phyloP scores from a whole-genome alignment of 2,113 vertebrate species.

The Hemiprocne comata region DNA sequence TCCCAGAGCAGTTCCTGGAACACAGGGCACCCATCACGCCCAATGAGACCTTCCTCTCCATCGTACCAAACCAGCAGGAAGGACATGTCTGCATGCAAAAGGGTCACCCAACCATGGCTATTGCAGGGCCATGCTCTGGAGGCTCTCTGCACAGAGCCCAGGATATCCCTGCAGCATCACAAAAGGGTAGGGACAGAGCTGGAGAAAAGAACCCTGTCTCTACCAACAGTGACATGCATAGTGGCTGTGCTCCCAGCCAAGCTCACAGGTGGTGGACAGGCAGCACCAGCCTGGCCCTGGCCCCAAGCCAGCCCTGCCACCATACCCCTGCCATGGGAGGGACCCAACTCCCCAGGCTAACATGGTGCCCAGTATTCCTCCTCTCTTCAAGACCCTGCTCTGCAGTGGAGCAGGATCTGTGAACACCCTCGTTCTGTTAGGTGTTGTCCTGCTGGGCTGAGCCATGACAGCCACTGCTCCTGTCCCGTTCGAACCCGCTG shows the following conservation, averaged over 20 bases:
- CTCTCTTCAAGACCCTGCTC: background rate
- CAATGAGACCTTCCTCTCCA: background rate
- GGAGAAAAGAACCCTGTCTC: background rate
- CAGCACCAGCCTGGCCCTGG: background rate
- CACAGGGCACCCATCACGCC: fast-evolving
- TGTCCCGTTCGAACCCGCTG: background rate
- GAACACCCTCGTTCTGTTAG: fast-evolving
- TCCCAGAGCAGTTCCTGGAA: fast-evolving
- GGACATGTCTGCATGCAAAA: fast-evolving
- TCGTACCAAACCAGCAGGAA: fast-evolving
- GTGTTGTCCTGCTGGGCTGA: fast-evolving
- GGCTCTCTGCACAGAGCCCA: fast-evolving
- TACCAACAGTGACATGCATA: fast-evolving
- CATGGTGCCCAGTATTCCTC: background rate
- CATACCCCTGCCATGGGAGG: background rate
- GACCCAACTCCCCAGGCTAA: background rate
- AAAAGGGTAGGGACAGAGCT: background rate
- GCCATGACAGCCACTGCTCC: fast-evolving
- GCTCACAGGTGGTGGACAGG: no score
- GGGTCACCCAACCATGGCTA: fast-evolving
- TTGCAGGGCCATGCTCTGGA: fast-evolving
- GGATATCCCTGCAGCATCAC: background rate
- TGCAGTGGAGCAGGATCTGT: background rate
- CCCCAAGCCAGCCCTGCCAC: background rate
- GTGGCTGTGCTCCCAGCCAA: fast-evolving